Evolutionary conservation across 2,797 vertebrate species (phyloP).

Genomic region (Cryptoblepharus egeriae): DNA sequence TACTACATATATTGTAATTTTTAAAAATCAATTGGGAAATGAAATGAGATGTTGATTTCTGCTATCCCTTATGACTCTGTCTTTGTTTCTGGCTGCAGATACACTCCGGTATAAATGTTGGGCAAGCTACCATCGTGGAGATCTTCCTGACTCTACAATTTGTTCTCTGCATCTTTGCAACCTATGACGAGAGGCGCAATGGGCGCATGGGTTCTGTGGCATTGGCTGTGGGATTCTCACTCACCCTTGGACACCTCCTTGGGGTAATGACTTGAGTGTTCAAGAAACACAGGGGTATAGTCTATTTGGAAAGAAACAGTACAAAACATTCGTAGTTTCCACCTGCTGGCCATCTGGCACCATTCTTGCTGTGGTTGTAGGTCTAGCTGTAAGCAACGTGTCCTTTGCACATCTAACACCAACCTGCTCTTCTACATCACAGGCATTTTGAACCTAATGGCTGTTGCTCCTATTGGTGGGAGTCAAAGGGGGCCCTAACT

Average conservation of each 20-base stretch:
- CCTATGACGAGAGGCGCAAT: constrained; percentile 90
- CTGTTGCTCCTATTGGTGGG: no score
- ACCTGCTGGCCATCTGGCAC: not conserved
- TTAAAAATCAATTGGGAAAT: not conserved
- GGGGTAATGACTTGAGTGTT: constrained; percentile 82
- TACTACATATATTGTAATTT: no score
- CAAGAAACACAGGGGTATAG: not conserved
- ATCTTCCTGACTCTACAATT: constrained; percentile 94
- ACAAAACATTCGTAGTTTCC: no score
- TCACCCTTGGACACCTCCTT: constrained; percentile 91
- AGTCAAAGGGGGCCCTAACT: no score
- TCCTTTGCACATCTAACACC: not conserved
- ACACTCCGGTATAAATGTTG: constrained; percentile 88
- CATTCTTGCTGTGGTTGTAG: not conserved
- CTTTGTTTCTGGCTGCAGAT: constrained; percentile 75
- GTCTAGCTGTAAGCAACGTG: not conserved
- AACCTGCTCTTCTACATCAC: not conserved
- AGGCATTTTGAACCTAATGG: not conserved
- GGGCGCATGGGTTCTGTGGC: constrained; percentile 88
- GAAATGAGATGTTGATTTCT: not conserved
- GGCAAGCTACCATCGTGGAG: constrained; percentile 93
- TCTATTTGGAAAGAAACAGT: not conserved
- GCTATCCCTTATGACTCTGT: not conserved
- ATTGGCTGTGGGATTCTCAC: constrained; percentile 92
- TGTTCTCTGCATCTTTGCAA: constrained; percentile 91